These are phyloP conservation scores for Anabas testudineus DNA, from an alignment of 2,797 vertebrate genomes.

Conservation along the genomic window DNA sequence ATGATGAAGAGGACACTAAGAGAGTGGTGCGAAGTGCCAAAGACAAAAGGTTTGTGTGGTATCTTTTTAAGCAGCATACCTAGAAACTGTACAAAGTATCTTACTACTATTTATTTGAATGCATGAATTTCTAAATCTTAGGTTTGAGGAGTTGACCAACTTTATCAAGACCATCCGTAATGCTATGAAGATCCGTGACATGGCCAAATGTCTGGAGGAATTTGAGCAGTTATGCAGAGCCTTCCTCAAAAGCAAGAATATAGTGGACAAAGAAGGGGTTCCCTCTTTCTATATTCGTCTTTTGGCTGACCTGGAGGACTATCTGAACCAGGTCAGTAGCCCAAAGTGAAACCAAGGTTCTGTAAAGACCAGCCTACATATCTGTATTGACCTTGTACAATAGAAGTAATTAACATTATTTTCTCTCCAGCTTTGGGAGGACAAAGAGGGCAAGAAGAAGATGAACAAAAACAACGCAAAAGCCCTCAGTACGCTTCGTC, in stretches of 20 bases:
- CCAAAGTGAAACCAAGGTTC: background rate
- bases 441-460: slow-evolving; percentile 95
- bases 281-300: slow-evolving; percentile 92
- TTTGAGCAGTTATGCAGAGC: slow-evolving; percentile 94
- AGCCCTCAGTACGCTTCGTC: slow-evolving; percentile 92
- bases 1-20: slow-evolving; percentile 95
- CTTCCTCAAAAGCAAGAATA: slow-evolving; percentile 92
- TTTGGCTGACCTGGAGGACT: slow-evolving; percentile 92
- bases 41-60: slow-evolving; percentile 88
- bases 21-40: slow-evolving; percentile 94
- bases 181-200: slow-evolving; percentile 96
- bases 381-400: background rate
- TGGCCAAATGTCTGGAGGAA: slow-evolving; percentile 94
- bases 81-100: background rate
- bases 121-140: slow-evolving; percentile 40
- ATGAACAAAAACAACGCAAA: slow-evolving; percentile 97
- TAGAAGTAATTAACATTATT: background rate
- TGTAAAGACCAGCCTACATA: background rate
- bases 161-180: slow-evolving; percentile 94
- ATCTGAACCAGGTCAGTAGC: slow-evolving; percentile 89
- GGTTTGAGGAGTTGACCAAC: slow-evolving; percentile 94
- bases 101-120: background rate
- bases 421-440: slow-evolving; percentile 89
- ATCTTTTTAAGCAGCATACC: background rate
- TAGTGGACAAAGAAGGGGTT: slow-evolving; percentile 94